Conservation (phyloP, 2,113 vertebrate species). For the Pardalotus punctatus region DNA sequence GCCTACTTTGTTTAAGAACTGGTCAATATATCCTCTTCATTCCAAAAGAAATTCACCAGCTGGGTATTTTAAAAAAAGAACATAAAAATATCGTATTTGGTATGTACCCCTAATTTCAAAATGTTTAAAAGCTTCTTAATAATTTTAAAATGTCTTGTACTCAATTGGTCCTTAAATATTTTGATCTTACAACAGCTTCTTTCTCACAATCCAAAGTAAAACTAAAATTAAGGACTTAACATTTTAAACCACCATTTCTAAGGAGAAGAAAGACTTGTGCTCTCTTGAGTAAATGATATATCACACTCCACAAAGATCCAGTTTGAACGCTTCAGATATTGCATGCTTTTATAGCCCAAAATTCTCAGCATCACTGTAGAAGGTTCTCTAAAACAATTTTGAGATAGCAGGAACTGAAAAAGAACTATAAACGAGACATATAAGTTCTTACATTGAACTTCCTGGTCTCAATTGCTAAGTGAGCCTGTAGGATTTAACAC, state of each 20-base stretch:
- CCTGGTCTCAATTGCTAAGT: background rate
- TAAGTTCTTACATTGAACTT: background rate
- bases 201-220: background rate
- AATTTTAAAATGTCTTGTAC: background rate
- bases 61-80: background rate
- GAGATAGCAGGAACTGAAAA: background rate
- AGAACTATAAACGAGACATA: background rate
- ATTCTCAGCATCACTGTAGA: background rate
- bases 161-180: background rate
- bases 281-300: background rate
- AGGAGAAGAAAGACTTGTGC: background rate
- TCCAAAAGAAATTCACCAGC: background rate
- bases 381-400: background rate
- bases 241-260: background rate
- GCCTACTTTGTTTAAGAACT: background rate
- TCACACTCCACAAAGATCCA: background rate
- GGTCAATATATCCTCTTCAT: background rate
- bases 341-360: background rate
- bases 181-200: background rate
- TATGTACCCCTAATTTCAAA: background rate
- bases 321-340: background rate
- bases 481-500: background rate
- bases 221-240: background rate
- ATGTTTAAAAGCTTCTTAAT: background rate
- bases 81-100: rapidly evolving